A percentile compares a stretch with the other conserved stretches of the same genome.
phyloP scores from a whole-genome alignment of 2,113 vertebrate species.

The Otolemur garnettii region DNA sequence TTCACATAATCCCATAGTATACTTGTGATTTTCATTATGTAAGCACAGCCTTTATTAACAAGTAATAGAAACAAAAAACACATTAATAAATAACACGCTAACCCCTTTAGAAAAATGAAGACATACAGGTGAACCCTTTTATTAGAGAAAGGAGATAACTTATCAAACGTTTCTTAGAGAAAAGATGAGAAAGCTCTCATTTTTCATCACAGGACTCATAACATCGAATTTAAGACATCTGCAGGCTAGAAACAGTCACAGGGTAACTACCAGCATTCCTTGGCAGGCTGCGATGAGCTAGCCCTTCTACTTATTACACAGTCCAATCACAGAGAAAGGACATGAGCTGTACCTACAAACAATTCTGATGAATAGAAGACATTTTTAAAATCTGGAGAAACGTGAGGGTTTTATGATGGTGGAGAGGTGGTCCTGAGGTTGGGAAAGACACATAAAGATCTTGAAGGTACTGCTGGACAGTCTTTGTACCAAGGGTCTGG shows the following conservation, averaged over 20 bases:
- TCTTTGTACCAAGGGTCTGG: background rate
- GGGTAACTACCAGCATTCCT: background rate
- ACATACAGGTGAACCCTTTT: background rate
- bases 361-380: background rate
- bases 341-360: background rate
- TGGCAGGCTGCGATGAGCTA: background rate
- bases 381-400: slow-evolving; percentile 3
- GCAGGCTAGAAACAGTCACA: background rate
- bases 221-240: background rate
- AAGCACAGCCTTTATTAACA: background rate
- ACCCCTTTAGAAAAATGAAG: slow-evolving; percentile 51
- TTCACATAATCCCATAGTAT: background rate
- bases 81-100: background rate
- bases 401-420: background rate
- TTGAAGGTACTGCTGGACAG: background rate
- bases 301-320: background rate
- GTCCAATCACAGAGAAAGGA: background rate
- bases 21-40: background rate
- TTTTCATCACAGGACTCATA: background rate
- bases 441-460: background rate
- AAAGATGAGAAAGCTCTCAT: background rate
- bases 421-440: background rate
- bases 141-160: background rate
- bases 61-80: background rate
- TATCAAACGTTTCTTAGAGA: background rate